A percentile compares a stretch with the other conserved stretches of the same genome.
These are phyloP conservation scores for Dallia pectoralis DNA, from an alignment of 2,797 vertebrate species.

Conservation along the genomic window DNA sequence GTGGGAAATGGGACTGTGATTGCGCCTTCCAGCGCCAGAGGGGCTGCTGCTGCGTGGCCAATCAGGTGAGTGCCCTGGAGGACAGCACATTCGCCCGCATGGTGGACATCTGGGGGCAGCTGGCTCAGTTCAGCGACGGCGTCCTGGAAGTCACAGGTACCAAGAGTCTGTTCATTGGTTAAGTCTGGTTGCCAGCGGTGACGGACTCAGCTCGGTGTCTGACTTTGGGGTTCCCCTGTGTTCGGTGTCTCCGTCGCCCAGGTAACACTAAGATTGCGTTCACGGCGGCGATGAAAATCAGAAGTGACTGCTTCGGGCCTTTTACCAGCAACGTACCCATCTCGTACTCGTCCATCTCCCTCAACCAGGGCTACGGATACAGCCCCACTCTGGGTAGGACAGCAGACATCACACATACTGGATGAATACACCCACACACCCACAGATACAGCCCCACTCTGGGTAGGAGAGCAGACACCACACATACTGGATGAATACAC, in stretches of 20 bases:
- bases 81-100: constrained; percentile 42
- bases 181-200: neutral
- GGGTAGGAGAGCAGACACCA: too few relatives aligned
- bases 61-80: constrained; percentile 52
- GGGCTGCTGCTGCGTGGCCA: constrained; percentile 72
- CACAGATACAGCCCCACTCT: neutral
- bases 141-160: constrained; percentile 48
- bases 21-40: constrained; percentile 62
- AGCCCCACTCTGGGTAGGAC: constrained; percentile 68
- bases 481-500: too few relatives aligned
- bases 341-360: constrained; percentile 44
- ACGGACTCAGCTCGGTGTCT: neutral
- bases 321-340: constrained; percentile 65
- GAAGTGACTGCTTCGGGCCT: constrained; percentile 62
- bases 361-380: constrained; percentile 66
- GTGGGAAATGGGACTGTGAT: constrained; percentile 63
- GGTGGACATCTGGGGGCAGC: constrained; percentile 29
- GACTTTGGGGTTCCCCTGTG: neutral
- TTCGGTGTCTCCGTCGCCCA: constrained; percentile 18
- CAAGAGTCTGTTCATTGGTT: neutral
- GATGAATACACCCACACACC: neutral
- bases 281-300: constrained; percentile 36
- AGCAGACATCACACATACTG: neutral
- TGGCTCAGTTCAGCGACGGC: constrained; percentile 39
- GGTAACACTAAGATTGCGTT: constrained; percentile 49